Base-by-base conservation (phyloP, 2,113 vertebrate genomes). In the Oophaga pumilio region DNA sequence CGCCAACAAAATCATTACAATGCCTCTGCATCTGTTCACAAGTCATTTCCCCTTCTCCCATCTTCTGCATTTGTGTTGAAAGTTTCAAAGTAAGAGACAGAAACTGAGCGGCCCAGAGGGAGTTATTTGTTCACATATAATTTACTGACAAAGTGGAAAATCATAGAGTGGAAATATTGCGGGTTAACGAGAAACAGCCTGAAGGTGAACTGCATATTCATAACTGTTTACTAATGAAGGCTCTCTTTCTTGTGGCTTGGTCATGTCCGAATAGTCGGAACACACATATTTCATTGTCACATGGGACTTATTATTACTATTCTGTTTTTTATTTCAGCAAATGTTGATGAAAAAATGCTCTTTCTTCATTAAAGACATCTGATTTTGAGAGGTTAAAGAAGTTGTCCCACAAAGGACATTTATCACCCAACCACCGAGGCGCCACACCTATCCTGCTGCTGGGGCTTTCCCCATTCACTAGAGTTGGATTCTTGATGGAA, bases 121-220 rank as follows among this genome's bases (percentile, higher is more conserved):
- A 81, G 15, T 43, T 81, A 80, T 87, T 86, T 86, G 76, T 86
- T 86, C 76, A 85, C 17, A 71, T 86, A 69, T 69, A 53, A 86
- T 86, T 79, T 86, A 33, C n/a, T 66, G 85, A 80, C 60, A 80
- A 80, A 87, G 60, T 59, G 64, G 85, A 62, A 81, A 87, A 68
- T 60, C 59, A 64, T 77, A 85, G 77, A 53, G n/a, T 69, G 56
- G 64, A 71, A 87, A 81, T 53, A 57, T 62, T 49, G 64, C 4
- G 50, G 62, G n/a, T 66, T 71, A 81, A 81, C 64, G 81, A 28
- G 52, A 86, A 87, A 71, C 76, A 69, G 62, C 77, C 33, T 28
- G 20, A 49, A 87, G 64, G 64, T 81, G 26, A 84, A 84, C 66
- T 69, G 66, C 20, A 74, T 43, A 74, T 56, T 85, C 69, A 56